Percentiles rank a stretch among this genome's conserved stretches.
These are phyloP conservation scores for Phyllotreta cruciferae DNA, from an alignment of 2,888 invertebrate species.

Conservation along the genomic window DNA sequence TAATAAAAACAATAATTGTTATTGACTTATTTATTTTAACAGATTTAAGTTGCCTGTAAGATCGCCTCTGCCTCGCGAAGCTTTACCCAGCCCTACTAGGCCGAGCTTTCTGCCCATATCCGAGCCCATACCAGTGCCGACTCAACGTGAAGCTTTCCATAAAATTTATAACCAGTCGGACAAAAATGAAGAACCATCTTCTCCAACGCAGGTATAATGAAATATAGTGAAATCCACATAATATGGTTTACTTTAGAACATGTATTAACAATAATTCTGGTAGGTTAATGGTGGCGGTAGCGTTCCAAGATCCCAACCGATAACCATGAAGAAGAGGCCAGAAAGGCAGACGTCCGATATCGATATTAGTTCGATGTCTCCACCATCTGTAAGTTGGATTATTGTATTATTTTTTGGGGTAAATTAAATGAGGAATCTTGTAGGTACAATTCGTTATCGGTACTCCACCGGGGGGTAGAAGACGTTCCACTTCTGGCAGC, in stretches of 20 bases:
- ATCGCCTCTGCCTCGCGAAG: constrained; percentile 38
- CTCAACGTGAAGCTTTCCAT: constrained; percentile 65
- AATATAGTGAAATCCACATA: background rate
- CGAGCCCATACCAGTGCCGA: constrained; percentile 80
- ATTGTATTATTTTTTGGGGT: background rate
- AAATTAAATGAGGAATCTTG: background rate
- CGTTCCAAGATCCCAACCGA: constrained; percentile 85
- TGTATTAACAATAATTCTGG: background rate
- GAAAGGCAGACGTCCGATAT: constrained; percentile 80
- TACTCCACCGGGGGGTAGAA: constrained; percentile 76
- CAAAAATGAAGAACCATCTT: constrained; percentile 42
- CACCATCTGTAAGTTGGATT: constrained; percentile 75
- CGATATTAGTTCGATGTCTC: constrained; percentile 91
- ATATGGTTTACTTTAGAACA: background rate
- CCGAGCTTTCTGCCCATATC: constrained; percentile 75
- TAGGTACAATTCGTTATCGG: constrained; percentile 85
- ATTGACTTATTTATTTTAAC: constrained; percentile 5
- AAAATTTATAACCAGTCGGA: constrained; percentile 55
- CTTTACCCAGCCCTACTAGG: constrained; percentile 67
- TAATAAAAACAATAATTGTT: background rate
- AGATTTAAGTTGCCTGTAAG: constrained; percentile 43
- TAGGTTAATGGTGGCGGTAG: constrained; percentile 45
- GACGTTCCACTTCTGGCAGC: constrained; percentile 72
- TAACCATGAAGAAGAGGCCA: constrained; percentile 80
- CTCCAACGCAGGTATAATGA: constrained; percentile 34